Base-by-base conservation (phyloP, 53 echinoderm and acorn worm genomes). In the Henricia sp. region DNA sequence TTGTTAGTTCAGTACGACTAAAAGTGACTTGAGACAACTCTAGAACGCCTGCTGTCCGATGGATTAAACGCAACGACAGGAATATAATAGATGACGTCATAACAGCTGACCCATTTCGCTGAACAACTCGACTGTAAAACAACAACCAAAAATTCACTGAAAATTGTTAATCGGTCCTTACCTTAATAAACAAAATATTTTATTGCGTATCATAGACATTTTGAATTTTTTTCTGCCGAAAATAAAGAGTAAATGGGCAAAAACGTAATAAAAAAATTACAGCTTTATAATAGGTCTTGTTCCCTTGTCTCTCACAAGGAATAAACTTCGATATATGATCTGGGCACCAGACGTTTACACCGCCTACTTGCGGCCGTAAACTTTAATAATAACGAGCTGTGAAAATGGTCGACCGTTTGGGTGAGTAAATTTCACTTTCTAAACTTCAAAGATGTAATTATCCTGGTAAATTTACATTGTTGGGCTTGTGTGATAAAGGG, bases 341-440 rank as follows among this genome's bases (percentile, higher is more conserved):
- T 3, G 33, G 30, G 80, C 32, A 64, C 77, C 62, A 80, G 64
- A 80, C 80, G n/a, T 80, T n/a, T 52, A 48, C 46, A 57, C 80
- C 77, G 60, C 77, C 77, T 43, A 62, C 80, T 16, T 37, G 17
- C 20, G 27, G 39, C n/a, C n/a, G 56, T 57, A n/a, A n/a, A n/a
- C n/a, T n/a, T n/a, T n/a, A n/a, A n/a, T n/a, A 58, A 29, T 76
- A 38, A 56, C 46, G 46, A 70, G 46, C 14, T 19, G 26, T 62
- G 67, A 92, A 93, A 83, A 93, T 93, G 93, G 93, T 93, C 56
- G 93, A 93, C 72, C 83, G 93, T 35, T 71, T 93, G 24, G 93
- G 93, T 93, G 82, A 93, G 93, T 87, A 71, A 85, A 74, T 74
- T 85, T 32, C 20, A 91, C 74, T 91, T 91, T 83, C 91, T 77